phyloP scores from a whole-genome alignment of 2,113 vertebrate genomes.

The Hemichromis elongatus region DNA sequence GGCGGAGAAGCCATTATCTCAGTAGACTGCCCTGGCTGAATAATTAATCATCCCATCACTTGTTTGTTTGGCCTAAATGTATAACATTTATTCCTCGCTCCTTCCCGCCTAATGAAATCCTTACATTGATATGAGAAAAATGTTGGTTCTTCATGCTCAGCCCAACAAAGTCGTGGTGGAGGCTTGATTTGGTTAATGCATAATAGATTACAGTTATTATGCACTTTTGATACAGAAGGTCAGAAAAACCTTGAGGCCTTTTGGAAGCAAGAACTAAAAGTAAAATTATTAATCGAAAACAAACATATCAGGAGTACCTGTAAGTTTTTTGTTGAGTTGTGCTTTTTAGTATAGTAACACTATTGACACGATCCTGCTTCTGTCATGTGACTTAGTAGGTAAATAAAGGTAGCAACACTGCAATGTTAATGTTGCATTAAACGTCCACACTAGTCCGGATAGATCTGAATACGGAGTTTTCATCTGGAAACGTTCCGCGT shows the following conservation, averaged over 20 bases:
- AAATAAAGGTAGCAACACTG: neutral
- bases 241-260: conserved; percentile 32
- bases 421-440: neutral
- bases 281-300: neutral
- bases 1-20: conserved; percentile 60
- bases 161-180: neutral
- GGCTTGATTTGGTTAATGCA: conserved; percentile 45
- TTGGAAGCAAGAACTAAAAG: neutral
- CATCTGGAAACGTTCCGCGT: too few relatives aligned
- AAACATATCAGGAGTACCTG: neutral
- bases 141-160: conserved; percentile 20
- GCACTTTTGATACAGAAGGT: conserved; percentile 39
- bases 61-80: conserved; percentile 67
- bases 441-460: too few relatives aligned
- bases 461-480: too few relatives aligned
- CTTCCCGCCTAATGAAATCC: conserved; percentile 48
- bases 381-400: neutral
- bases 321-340: neutral
- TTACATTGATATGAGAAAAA: conserved; percentile 52
- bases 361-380: neutral
- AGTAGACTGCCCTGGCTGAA: conserved; percentile 62
- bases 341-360: neutral
- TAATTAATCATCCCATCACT: conserved; percentile 70
- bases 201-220: conserved; percentile 46
- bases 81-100: conserved; percentile 48